These are phyloP conservation scores for Lophotis ruficrista DNA, from an alignment of 2,113 vertebrate genomes.

Conservation along the genomic window DNA sequence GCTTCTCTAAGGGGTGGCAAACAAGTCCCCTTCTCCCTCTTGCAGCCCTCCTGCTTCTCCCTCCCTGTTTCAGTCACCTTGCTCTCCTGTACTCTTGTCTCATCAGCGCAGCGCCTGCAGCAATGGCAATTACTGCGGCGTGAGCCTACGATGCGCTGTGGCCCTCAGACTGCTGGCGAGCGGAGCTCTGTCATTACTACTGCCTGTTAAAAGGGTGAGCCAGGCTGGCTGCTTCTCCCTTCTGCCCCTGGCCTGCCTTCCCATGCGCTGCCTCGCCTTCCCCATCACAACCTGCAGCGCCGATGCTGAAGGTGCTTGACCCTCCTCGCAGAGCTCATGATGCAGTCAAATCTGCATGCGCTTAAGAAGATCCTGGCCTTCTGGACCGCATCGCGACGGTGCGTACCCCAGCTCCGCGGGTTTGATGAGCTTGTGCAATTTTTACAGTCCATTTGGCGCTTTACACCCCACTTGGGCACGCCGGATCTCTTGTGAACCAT, in stretches of 20 bases:
- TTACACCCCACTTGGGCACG: neutral
- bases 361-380: conserved; percentile 32
- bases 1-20: neutral
- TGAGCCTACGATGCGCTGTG: neutral
- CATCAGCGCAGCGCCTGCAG: neutral
- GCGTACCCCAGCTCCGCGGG: neutral
- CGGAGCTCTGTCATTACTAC: neutral
- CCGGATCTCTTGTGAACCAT: neutral
- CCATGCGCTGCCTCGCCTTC: neutral
- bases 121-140: neutral
- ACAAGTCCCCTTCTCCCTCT: neutral
- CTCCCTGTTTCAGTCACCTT: neutral
- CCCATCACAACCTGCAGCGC: neutral
- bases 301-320: neutral
- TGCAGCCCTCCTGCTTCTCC: neutral
- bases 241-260: neutral
- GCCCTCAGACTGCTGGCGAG: neutral
- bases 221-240: neutral
- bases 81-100: neutral
- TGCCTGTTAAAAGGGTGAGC: conserved; percentile 32
- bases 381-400: neutral
- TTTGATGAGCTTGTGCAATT: too few species aligned
- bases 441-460: neutral
- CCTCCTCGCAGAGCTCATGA: neutral
- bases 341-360: conserved; percentile 4